Evolutionary conservation across 2,113 vertebrate species (phyloP).

Genomic region (Phylloscopus whistleri): DNA sequence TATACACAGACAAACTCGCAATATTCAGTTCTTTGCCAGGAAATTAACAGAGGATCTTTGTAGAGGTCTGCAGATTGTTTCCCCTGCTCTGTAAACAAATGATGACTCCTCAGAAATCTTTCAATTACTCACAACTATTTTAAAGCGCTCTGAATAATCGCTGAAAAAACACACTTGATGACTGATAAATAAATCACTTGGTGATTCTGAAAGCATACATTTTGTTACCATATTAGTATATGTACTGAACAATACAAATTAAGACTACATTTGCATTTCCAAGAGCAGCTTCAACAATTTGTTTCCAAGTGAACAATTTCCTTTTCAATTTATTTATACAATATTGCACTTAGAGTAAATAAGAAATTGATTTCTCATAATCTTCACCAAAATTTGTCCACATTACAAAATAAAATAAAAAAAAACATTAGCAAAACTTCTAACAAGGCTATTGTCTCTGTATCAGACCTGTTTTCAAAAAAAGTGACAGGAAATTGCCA

Average conservation of each 20-base stretch:
- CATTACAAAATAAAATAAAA: background rate
- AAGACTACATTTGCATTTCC: background rate
- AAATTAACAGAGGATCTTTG: background rate
- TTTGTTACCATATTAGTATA: background rate
- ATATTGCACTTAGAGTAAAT: background rate
- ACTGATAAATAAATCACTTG: constrained; percentile 10
- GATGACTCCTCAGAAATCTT: background rate
- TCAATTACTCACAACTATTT: constrained; percentile 28
- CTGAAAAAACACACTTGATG: background rate
- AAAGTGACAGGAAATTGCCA: background rate
- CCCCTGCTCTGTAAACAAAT: constrained; percentile 1
- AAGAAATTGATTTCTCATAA: background rate
- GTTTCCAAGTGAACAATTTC: background rate
- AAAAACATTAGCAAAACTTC: background rate
- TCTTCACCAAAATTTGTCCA: background rate
- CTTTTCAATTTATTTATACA: background rate
- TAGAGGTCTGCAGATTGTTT: background rate
- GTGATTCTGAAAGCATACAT: background rate
- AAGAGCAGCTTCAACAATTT: background rate
- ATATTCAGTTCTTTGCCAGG: background rate
- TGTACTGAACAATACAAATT: background rate
- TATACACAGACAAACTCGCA: background rate
- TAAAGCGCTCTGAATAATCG: constrained; percentile 20
- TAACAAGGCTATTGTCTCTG: background rate
- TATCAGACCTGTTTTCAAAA: background rate